phyloP scores from a whole-genome alignment of 2,113 vertebrate species.

The Callorhinus ursinus region DNA sequence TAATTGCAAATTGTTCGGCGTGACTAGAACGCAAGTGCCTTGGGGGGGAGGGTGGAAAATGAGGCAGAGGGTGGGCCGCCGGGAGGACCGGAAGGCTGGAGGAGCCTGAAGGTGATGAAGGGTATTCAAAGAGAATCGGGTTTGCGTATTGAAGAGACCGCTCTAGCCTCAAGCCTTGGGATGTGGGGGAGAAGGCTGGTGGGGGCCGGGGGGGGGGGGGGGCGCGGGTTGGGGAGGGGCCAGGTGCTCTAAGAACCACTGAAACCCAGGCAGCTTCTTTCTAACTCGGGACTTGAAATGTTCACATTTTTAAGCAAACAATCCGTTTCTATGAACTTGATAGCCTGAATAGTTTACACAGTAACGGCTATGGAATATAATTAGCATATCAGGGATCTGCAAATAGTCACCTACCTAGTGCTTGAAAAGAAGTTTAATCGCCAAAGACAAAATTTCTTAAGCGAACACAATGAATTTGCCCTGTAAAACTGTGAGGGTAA shows the following conservation, averaged over 20 bases:
- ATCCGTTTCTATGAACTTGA: neutral
- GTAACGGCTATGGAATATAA: too few relatives aligned
- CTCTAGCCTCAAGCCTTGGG: neutral
- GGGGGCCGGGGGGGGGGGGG: accelerated
- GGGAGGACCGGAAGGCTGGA: accelerated
- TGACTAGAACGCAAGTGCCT: neutral
- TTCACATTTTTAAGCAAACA: neutral
- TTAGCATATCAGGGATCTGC: neutral
- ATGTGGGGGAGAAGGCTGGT: accelerated
- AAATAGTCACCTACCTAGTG: neutral
- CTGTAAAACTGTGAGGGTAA: neutral
- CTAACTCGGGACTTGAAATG: neutral
- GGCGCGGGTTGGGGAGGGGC: neutral
- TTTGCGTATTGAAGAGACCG: too few relatives aligned
- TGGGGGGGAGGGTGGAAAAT: neutral
- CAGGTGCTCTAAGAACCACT: neutral
- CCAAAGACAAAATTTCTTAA: neutral
- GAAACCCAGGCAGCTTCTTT: too few relatives aligned
- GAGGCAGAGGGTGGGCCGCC: too few relatives aligned
- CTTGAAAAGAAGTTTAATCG: neutral
- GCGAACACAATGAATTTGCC: neutral
- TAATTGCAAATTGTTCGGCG: neutral
- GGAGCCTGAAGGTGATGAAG: neutral
- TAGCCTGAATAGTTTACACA: accelerated
- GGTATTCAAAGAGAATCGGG: neutral